phyloP scores from a whole-genome alignment of 2,888 invertebrate species.

The Napeogenes inachia region DNA sequence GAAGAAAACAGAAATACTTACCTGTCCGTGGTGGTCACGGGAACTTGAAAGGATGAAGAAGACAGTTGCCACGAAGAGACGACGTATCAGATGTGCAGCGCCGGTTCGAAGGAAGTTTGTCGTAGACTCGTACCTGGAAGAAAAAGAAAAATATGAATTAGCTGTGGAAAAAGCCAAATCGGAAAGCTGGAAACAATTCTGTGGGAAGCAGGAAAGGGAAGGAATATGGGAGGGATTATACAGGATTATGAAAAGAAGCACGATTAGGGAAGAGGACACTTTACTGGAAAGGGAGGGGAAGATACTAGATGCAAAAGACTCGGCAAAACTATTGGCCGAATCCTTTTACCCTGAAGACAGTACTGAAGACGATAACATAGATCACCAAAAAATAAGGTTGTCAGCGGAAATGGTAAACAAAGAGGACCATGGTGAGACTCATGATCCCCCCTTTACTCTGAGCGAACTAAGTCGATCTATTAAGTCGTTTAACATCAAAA shows the following conservation, averaged over 20 bases:
- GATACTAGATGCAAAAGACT: neutral
- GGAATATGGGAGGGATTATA: slow-evolving; percentile 14
- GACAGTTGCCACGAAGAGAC: slow-evolving; percentile 14
- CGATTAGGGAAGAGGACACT: slow-evolving; percentile 19
- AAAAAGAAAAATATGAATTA: slow-evolving; percentile 9
- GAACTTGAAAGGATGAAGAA: slow-evolving; percentile 17
- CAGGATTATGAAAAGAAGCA: neutral
- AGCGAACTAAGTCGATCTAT: slow-evolving; percentile 7
- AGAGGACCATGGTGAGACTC: neutral
- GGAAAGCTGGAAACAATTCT: slow-evolving; percentile 21
- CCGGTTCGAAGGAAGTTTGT: slow-evolving; percentile 14
- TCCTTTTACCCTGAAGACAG: slow-evolving; percentile 15
- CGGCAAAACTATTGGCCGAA: slow-evolving; percentile 2
- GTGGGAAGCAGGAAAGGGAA: slow-evolving; percentile 21
- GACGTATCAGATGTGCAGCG: slow-evolving; percentile 18
- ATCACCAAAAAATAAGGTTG: neutral
- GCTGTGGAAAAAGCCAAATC: slow-evolving; percentile 9
- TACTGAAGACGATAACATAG: neutral
- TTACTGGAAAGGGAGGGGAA: slow-evolving; percentile 1
- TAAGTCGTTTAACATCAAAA: slow-evolving; percentile 17
- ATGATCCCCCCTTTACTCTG: slow-evolving; percentile 18
- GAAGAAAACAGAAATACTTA: slow-evolving; percentile 10
- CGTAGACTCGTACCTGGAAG: slow-evolving; percentile 21
- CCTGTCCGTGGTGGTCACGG: slow-evolving; percentile 25
- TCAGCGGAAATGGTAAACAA: slow-evolving; percentile 7